These are phyloP conservation scores for Scatophagus argus DNA, from an alignment of 2,113 vertebrate genomes.

Conservation along the genomic window DNA sequence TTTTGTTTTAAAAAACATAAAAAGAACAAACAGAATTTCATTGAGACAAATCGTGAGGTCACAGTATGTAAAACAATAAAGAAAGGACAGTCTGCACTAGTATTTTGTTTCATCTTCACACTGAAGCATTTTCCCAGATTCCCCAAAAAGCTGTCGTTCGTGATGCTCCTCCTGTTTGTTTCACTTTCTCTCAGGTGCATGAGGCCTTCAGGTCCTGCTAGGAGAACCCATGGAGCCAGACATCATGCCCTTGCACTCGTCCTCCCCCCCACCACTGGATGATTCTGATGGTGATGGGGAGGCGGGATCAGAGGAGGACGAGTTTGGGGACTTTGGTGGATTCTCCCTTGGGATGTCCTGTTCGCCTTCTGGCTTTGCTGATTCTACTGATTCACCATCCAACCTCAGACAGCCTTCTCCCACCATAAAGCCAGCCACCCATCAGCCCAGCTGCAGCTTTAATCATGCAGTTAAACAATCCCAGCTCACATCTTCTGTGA, in stretches of 20 bases:
- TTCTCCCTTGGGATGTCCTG: constrained; percentile 84
- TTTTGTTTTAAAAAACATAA: not conserved
- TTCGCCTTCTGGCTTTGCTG: constrained; percentile 83
- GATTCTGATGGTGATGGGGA: constrained; percentile 68
- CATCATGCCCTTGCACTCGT: constrained; percentile 90
- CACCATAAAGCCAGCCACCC: constrained; percentile 83
- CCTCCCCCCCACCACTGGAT: constrained; percentile 89
- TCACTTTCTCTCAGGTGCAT: constrained; percentile 76
- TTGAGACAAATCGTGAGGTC: not conserved
- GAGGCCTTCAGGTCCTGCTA: constrained; percentile 74
- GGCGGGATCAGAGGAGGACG: constrained; percentile 88
- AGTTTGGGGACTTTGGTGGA: constrained; percentile 92
- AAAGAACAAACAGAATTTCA: not conserved
- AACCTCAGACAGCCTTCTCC: constrained; percentile 72
- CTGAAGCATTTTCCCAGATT: not conserved
- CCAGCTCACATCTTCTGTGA: constrained; percentile 70
- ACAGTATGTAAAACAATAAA: not conserved
- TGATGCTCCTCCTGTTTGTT: not conserved
- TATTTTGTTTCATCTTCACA: not conserved
- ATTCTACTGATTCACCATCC: constrained; percentile 81
- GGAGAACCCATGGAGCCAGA: constrained; percentile 91
- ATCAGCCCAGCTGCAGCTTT: constrained; percentile 75
- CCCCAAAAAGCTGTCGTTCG: not conserved
- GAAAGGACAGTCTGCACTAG: too few species aligned
- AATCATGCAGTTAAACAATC: constrained; percentile 75